These are phyloP conservation scores for Drosophila albomicans DNA, from an alignment of 1,140 invertebrate genomes.

Conservation along the genomic window DNA sequence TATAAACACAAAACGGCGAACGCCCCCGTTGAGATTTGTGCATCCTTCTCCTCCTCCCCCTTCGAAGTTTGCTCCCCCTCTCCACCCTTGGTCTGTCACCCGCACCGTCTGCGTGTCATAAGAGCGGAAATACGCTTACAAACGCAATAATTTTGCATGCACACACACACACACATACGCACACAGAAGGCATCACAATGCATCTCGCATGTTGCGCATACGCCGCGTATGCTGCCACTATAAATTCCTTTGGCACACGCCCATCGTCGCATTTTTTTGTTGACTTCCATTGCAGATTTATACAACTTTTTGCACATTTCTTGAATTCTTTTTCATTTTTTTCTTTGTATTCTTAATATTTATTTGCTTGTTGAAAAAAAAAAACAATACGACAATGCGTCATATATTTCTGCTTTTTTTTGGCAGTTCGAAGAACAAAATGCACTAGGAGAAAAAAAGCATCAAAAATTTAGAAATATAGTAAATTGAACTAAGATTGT, in stretches of 20 bases:
- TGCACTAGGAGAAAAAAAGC: conserved; percentile 1
- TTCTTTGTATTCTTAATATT: conserved; percentile 40
- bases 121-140: conserved; percentile 58
- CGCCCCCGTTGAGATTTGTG: conserved; percentile 39
- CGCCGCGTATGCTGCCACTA: conserved; percentile 51
- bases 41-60: neutral
- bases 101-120: conserved; percentile 43
- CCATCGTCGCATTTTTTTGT: conserved; percentile 33
- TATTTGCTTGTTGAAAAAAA: conserved; percentile 11
- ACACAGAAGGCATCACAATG: conserved; percentile 12
- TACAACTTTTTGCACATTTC: conserved; percentile 44
- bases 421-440: neutral
- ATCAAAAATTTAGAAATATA: neutral
- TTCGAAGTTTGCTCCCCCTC: neutral
- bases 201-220: conserved; percentile 46
- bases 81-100: no score
- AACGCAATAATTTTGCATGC: conserved; percentile 57
- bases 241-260: conserved; percentile 46
- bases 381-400: conserved; percentile 28
- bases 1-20: conserved; percentile 46
- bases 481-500: no score
- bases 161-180: conserved; percentile 15
- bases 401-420: conserved; percentile 37
- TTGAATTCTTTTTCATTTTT: conserved; percentile 12
- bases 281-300: conserved; percentile 44